Percentiles rank a stretch among this genome's conserved stretches.
These are phyloP conservation scores for Conchocele bisecta DNA, from an alignment of 2,888 invertebrate genomes.

Conservation along the genomic window DNA sequence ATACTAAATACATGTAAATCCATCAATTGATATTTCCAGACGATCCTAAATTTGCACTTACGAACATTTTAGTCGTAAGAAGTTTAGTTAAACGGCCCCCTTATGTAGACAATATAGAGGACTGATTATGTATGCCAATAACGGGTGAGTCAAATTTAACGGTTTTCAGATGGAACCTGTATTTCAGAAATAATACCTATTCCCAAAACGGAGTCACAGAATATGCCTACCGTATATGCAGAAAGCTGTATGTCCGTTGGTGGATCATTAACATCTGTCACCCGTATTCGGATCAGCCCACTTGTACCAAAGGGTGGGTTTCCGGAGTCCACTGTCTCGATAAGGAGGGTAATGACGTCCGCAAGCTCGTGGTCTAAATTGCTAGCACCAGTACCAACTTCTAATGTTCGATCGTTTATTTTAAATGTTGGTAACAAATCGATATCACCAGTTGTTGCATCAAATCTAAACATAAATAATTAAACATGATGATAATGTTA, in stretches of 20 bases:
- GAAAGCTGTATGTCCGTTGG: conserved; percentile 57
- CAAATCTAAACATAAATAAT: conserved; percentile 45
- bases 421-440: conserved; percentile 47
- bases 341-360: conserved; percentile 50
- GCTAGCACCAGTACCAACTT: conserved; percentile 38
- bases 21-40: too few species aligned
- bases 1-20: too few species aligned
- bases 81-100: too few species aligned
- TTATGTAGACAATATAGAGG: too few species aligned
- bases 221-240: conserved; percentile 31
- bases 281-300: conserved; percentile 47
- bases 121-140: too few species aligned
- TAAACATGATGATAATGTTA: too few species aligned
- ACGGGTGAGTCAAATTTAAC: too few species aligned
- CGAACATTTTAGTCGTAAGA: too few species aligned
- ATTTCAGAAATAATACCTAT: background rate
- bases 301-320: conserved; percentile 41
- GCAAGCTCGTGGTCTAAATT: conserved; percentile 57
- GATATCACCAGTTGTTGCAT: conserved; percentile 31
- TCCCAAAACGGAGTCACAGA: background rate
- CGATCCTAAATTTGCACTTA: too few species aligned
- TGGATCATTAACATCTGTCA: conserved; percentile 64
- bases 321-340: conserved; percentile 62
- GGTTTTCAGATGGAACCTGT: too few species aligned
- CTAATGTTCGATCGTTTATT: conserved; percentile 49